phyloP scores from a whole-genome alignment of 2,797 vertebrate species.

The Sparidentex hasta region DNA sequence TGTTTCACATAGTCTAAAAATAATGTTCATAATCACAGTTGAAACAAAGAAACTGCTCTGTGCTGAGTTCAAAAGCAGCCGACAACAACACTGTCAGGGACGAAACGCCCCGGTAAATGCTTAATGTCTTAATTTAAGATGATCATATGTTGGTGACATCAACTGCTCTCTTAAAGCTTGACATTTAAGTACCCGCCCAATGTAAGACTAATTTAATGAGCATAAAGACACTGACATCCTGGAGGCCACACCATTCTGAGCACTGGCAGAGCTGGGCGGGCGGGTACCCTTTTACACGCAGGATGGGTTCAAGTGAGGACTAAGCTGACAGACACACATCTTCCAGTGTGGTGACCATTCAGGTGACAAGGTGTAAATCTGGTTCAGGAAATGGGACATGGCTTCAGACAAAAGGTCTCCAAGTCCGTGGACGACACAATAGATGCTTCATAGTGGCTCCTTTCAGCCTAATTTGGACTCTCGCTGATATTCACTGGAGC shows the following conservation, averaged over 20 bases:
- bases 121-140: constrained; percentile 4
- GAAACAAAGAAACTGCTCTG: constrained; percentile 54
- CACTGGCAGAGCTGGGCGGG: background rate
- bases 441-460: constrained; percentile 11
- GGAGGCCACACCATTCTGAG: background rate
- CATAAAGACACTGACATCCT: constrained; percentile 6
- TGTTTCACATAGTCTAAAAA: constrained; percentile 68
- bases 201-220: constrained; percentile 2
- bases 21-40: constrained; percentile 61
- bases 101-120: background rate
- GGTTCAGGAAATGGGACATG: background rate
- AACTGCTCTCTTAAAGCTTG: background rate
- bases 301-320: background rate
- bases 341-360: background rate
- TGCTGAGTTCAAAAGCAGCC: constrained; percentile 26
- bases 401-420: constrained; percentile 11
- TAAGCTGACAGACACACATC: background rate
- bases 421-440: background rate
- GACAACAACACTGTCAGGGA: background rate
- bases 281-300: background rate
- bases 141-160: background rate
- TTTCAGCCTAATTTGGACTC: constrained; percentile 21
- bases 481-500: constrained; percentile 42
- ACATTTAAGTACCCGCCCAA: background rate
- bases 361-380: constrained; percentile 7